These are phyloP conservation scores for Tridacna gigas DNA, from an alignment of 2,888 invertebrate genomes.

Conservation along the genomic window DNA sequence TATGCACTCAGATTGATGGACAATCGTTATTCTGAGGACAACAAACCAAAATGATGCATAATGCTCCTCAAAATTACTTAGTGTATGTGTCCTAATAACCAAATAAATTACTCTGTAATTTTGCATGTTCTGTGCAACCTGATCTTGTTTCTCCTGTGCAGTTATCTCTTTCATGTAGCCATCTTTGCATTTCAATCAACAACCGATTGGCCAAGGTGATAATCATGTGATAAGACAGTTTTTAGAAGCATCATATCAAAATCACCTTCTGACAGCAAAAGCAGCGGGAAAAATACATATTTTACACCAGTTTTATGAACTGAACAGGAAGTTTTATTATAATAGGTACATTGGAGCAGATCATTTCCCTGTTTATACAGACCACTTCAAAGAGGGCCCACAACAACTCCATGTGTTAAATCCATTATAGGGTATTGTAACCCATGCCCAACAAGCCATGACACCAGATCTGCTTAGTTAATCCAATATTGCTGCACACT, in stretches of 20 bases:
- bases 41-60: no score
- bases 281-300: background rate
- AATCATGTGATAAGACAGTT: slow-evolving; percentile 20
- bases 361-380: background rate
- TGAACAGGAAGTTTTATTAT: slow-evolving; percentile 14
- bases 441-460: slow-evolving; percentile 1
- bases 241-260: slow-evolving; percentile 8
- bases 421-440: slow-evolving; percentile 22
- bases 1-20: no score
- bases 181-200: no score
- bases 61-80: no score
- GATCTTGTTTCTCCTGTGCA: no score
- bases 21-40: no score
- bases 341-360: slow-evolving; percentile 3
- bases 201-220: background rate
- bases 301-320: slow-evolving; percentile 7
- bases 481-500: slow-evolving; percentile 1
- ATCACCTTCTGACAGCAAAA: slow-evolving; percentile 2
- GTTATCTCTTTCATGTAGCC: no score
- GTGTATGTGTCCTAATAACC: no score
- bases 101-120: no score
- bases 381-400: slow-evolving; percentile 9
- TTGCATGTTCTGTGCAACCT: no score
- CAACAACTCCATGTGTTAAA: slow-evolving; percentile 29
- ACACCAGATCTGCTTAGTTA: slow-evolving; percentile 15